These are phyloP conservation scores for Tetrao urogallus DNA, from an alignment of 2,113 vertebrate genomes.

Conservation along the genomic window DNA sequence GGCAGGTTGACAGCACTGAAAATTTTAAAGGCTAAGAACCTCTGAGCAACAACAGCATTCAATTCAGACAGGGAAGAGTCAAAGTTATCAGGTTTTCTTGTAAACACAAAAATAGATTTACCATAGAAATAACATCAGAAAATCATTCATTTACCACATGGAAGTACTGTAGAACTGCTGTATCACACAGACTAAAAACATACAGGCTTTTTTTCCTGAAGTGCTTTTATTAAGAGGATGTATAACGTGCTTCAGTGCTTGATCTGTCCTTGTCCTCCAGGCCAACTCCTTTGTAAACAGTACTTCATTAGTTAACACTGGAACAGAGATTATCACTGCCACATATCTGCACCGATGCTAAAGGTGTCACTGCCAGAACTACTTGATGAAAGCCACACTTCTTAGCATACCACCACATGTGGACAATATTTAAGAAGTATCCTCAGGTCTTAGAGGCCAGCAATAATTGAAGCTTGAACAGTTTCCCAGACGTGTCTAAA, in stretches of 20 bases:
- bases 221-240: neutral
- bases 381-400: neutral
- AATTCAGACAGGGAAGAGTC: neutral
- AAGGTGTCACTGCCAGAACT: neutral
- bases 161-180: neutral
- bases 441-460: neutral
- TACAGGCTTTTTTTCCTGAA: accelerated
- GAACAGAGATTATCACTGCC: neutral
- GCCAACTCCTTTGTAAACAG: neutral
- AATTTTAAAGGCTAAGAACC: neutral
- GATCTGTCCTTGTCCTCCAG: neutral
- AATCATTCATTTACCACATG: neutral
- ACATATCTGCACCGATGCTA: accelerated
- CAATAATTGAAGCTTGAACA: neutral
- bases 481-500: neutral
- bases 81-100: neutral
- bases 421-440: neutral
- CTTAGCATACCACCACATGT: accelerated
- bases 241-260: accelerated
- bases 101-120: neutral
- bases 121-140: neutral
- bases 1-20: neutral
- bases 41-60: neutral
- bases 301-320: accelerated
- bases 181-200: neutral